Percentiles rank a stretch among this genome's conserved stretches.
Evolutionary conservation across 2,113 vertebrate genomes (phyloP).

Genomic region (Sinocyclocheilus rhinocerous): DNA sequence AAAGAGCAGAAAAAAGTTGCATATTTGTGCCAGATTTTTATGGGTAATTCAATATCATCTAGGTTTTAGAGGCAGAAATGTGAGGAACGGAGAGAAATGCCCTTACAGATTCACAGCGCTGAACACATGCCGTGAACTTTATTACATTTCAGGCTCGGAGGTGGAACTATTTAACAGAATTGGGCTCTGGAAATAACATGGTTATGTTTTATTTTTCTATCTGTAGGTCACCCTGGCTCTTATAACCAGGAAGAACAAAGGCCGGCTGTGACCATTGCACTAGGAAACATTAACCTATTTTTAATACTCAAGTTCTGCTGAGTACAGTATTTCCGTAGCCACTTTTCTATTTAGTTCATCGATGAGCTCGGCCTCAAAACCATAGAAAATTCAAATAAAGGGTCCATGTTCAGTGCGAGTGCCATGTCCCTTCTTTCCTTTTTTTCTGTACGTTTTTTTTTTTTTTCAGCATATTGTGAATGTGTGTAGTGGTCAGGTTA

Average conservation of each 20-base stretch:
- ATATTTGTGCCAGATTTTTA: conserved; percentile 39
- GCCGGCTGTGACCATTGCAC: no score
- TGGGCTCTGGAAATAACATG: conserved; percentile 40
- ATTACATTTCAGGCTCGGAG: conserved; percentile 60
- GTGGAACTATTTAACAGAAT: conserved; percentile 55
- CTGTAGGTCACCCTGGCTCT: conserved; percentile 47
- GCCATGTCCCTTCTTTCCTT: neutral
- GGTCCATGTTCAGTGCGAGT: neutral
- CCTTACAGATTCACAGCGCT: conserved; percentile 20
- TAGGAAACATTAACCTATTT: neutral
- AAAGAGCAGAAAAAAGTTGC: conserved; percentile 22
- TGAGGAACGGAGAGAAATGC: conserved; percentile 34
- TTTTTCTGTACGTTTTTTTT: neutral
- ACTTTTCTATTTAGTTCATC: neutral
- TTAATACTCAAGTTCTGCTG: conserved; percentile 18
- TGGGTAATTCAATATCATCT: conserved; percentile 52
- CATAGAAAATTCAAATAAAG: conserved; percentile 12
- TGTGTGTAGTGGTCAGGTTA: conserved; percentile 51
- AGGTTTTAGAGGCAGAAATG: conserved; percentile 38
- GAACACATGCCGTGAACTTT: conserved; percentile 57
- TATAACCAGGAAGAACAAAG: conserved; percentile 34
- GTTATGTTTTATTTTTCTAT: conserved; percentile 46
- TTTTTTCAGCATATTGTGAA: conserved; percentile 34
- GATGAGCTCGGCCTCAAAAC: neutral
- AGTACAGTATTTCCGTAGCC: neutral